Percentiles rank a stretch among this genome's conserved stretches.
These are phyloP conservation scores for Anticlea derivata DNA, from an alignment of 2,888 invertebrate species.

Conservation along the genomic window DNA sequence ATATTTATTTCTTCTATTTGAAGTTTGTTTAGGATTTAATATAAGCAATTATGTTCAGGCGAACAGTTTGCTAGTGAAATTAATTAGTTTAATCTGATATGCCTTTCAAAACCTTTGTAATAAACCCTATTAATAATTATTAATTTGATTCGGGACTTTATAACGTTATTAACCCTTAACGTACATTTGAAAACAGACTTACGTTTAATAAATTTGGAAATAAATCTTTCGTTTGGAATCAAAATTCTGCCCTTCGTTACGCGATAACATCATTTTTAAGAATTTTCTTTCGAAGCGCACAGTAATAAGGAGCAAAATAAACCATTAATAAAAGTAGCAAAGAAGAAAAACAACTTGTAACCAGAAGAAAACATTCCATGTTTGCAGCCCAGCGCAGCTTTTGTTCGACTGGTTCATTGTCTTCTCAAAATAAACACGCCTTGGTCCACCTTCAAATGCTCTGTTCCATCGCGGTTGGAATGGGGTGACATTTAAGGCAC, in stretches of 20 bases:
- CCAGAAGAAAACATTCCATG: conserved; percentile 17
- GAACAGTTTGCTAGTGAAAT: background rate
- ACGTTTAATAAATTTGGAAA: too few species aligned
- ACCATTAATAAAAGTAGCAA: conserved; percentile 4
- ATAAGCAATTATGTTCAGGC: background rate
- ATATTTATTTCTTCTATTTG: background rate
- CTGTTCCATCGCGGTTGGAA: conserved; percentile 32
- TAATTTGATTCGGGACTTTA: too few species aligned
- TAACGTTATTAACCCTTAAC: too few species aligned
- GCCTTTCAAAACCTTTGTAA: too few species aligned
- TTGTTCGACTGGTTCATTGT: conserved; percentile 41
- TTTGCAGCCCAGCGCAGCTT: conserved; percentile 38
- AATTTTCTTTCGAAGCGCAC: too few species aligned
- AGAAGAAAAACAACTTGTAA: conserved; percentile 4
- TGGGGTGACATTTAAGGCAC: conserved; percentile 56
- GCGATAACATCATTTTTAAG: too few species aligned
- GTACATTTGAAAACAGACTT: too few species aligned
- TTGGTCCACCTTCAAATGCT: conserved; percentile 34
- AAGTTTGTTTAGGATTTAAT: background rate
- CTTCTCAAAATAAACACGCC: conserved; percentile 41
- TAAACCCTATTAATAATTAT: too few species aligned
- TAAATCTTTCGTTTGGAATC: too few species aligned
- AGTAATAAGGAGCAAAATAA: too few species aligned
- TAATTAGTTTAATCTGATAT: background rate
- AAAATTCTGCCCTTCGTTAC: too few species aligned